These are phyloP conservation scores for Villa cingulata DNA, from an alignment of 2,888 invertebrate genomes.

Conservation along the genomic window DNA sequence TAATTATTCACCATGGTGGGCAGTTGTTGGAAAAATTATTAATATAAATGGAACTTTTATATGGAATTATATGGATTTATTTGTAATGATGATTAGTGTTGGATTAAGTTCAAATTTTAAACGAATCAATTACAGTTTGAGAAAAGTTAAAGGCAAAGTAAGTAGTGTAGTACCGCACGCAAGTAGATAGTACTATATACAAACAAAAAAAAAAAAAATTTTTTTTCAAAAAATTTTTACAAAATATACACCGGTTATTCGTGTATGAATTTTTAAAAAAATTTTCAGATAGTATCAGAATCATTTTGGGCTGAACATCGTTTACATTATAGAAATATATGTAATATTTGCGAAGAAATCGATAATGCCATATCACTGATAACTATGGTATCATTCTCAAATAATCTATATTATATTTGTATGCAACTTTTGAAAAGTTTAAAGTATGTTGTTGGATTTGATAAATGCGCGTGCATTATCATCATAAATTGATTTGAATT, in stretches of 20 bases:
- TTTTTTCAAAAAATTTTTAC: too few species aligned
- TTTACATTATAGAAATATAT: slow-evolving; percentile 39
- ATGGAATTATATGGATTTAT: slow-evolving; percentile 62
- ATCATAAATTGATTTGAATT: slow-evolving; percentile 1
- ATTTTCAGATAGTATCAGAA: slow-evolving; percentile 20
- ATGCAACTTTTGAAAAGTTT: slow-evolving; percentile 43
- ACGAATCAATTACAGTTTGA: slow-evolving; percentile 43
- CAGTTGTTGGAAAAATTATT: slow-evolving; percentile 28
- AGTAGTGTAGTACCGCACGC: too few species aligned
- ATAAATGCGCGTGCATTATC: background rate
- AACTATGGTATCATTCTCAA: slow-evolving; percentile 41
- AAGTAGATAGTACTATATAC: too few species aligned
- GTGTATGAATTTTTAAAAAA: too few species aligned
- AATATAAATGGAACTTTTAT: slow-evolving; percentile 49
- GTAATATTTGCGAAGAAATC: slow-evolving; percentile 38
- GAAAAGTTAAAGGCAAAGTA: slow-evolving; percentile 40
- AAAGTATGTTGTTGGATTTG: slow-evolving; percentile 29
- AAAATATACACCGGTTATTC: too few species aligned
- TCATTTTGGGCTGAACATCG: slow-evolving; percentile 41
- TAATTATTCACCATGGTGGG: slow-evolving; percentile 22
- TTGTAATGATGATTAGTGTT: slow-evolving; percentile 58
- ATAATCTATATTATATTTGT: slow-evolving; percentile 45
- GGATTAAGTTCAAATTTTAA: slow-evolving; percentile 51
- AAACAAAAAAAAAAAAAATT: too few species aligned
- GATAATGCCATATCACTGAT: slow-evolving; percentile 40